Conservation (phyloP, 2,888 invertebrate genomes). For the Pegoplata infirma region DNA sequence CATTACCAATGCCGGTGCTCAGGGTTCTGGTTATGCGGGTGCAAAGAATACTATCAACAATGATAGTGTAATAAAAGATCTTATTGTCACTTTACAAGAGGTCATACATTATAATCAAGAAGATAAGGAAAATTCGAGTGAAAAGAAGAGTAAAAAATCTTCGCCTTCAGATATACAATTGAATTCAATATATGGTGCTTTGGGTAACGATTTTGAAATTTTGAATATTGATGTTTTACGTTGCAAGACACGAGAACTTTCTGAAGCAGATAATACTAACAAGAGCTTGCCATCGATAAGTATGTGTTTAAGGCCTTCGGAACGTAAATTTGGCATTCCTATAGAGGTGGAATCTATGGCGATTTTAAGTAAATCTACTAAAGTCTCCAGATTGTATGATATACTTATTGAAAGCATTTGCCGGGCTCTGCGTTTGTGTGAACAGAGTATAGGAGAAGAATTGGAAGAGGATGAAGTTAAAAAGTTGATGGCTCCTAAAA, state of each 20-base stretch:
- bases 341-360: slow-evolving; percentile 85
- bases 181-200: slow-evolving; percentile 64
- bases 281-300: slow-evolving; percentile 65
- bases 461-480: slow-evolving; percentile 72
- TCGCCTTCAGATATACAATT: slow-evolving; percentile 26
- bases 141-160: slow-evolving; percentile 49
- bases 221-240: slow-evolving; percentile 74
- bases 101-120: slow-evolving; percentile 54
- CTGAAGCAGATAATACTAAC: slow-evolving; percentile 38
- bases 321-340: slow-evolving; percentile 78
- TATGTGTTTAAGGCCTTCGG: slow-evolving; percentile 71
- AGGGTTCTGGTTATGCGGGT: slow-evolving; percentile 62
- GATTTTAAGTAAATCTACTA: slow-evolving; percentile 83
- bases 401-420: slow-evolving; percentile 87
- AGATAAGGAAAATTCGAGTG: slow-evolving; percentile 59
- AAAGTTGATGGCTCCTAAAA: slow-evolving; percentile 74
- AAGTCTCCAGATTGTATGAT: slow-evolving; percentile 83
- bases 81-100: slow-evolving; percentile 66
- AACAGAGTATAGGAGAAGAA: slow-evolving; percentile 82
- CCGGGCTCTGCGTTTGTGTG: slow-evolving; percentile 83
- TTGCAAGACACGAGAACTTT: slow-evolving; percentile 73
- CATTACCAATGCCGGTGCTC: slow-evolving; percentile 80
- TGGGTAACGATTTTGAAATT: slow-evolving; percentile 73
- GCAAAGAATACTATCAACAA: slow-evolving; percentile 63
- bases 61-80: slow-evolving; percentile 69